These are phyloP conservation scores for Noctua comes DNA, from an alignment of 2,888 invertebrate species.

Conservation along the genomic window DNA sequence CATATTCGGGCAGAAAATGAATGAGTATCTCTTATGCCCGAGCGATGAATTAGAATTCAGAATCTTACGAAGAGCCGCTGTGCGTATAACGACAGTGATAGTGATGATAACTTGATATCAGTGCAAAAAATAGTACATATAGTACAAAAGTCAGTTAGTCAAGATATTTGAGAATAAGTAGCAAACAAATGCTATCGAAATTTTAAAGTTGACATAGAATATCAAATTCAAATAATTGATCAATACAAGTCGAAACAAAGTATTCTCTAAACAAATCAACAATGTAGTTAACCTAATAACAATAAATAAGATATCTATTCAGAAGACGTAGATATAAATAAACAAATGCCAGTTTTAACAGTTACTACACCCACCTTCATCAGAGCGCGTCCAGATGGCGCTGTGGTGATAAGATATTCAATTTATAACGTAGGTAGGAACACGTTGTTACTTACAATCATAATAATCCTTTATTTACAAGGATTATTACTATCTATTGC, in stretches of 20 bases:
- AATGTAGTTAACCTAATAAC: conserved; percentile 19
- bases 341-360: conserved; percentile 36
- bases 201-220: not conserved
- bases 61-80: not conserved
- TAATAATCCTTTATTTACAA: conserved; percentile 22
- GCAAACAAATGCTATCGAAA: conserved; percentile 1
- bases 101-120: not conserved
- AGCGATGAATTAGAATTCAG: not conserved
- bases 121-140: not conserved
- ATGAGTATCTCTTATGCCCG: not conserved
- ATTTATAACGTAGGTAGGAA: conserved; percentile 29
- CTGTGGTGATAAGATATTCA: conserved; percentile 40
- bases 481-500: conserved; percentile 13
- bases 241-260: conserved; percentile 1
- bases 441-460: conserved; percentile 12
- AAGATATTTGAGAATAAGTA: not conserved
- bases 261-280: conserved; percentile 23
- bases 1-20: not conserved
- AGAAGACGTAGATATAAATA: conserved; percentile 20
- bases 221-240: not conserved
- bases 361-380: conserved; percentile 38
- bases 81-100: not conserved
- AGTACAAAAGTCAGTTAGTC: conserved; percentile 2
- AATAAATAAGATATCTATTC: conserved; percentile 25
- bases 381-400: conserved; percentile 54